These are phyloP conservation scores for Fragum whitleyi DNA, from an alignment of 2,888 invertebrate species.

Conservation along the genomic window DNA sequence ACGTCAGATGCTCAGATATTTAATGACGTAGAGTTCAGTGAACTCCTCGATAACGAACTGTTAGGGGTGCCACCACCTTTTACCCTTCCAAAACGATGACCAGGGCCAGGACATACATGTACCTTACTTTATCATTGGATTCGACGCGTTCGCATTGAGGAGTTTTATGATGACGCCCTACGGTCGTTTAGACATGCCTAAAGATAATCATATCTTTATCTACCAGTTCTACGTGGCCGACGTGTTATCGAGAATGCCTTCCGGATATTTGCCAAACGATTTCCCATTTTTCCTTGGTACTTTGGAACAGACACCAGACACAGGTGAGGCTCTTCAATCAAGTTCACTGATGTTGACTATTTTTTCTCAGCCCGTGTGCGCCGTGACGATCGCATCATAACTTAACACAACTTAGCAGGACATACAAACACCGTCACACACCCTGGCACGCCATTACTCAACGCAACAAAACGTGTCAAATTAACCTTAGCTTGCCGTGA, in stretches of 20 bases:
- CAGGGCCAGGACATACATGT: background rate
- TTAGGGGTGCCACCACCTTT: slow-evolving; percentile 35
- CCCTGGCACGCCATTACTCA: too few relatives aligned
- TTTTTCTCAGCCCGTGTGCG: too few relatives aligned
- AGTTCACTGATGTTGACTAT: too few relatives aligned
- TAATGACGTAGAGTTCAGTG: slow-evolving; percentile 8
- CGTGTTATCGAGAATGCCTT: too few relatives aligned
- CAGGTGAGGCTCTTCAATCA: too few relatives aligned
- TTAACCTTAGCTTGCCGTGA: background rate
- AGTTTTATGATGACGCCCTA: too few relatives aligned
- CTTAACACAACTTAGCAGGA: background rate
- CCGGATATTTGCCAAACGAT: too few relatives aligned
- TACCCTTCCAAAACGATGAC: slow-evolving; percentile 19
- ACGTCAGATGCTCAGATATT: background rate
- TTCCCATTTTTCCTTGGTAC: too few relatives aligned
- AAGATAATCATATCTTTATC: slow-evolving; percentile 11
- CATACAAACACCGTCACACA: background rate
- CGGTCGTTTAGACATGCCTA: slow-evolving; percentile 1
- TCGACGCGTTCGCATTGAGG: slow-evolving; percentile 19
- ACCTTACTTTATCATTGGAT: slow-evolving; percentile 24
- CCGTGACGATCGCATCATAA: too few relatives aligned
- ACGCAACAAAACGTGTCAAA: slow-evolving; percentile 7
- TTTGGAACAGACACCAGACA: too few relatives aligned
- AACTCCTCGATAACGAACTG: slow-evolving; percentile 21
- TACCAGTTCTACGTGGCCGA: slow-evolving; percentile 23